Conservation (phyloP, 2,113 vertebrate species). For the Mustelus asterias region DNA sequence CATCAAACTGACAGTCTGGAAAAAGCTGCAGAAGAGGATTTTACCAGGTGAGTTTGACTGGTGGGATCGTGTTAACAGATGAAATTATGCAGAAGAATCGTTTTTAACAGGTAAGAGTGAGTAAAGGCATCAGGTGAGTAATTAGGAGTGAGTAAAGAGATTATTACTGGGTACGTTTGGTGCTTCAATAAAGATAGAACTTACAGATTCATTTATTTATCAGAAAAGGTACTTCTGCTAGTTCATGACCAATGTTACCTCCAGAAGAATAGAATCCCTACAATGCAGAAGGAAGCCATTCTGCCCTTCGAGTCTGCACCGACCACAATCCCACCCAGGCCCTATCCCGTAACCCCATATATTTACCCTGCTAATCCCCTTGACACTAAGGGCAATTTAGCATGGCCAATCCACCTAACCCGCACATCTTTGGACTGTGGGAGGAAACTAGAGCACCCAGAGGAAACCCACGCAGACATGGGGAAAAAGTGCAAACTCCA, state of each 20-base stretch:
- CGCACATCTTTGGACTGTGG: no score
- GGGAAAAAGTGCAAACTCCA: no score
- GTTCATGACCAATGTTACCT: background rate
- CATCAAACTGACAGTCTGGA: conserved; percentile 74
- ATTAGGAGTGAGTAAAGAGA: background rate
- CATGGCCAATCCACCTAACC: no score
- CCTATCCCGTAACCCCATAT: no score
- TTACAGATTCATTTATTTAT: background rate
- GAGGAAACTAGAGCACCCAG: no score
- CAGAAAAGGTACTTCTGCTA: background rate
- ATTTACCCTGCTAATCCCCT: no score
- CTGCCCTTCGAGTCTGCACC: no score
- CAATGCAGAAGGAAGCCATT: no score
- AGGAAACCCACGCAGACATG: no score
- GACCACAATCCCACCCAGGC: no score
- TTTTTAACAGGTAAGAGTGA: background rate
- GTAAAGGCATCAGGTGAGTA: background rate
- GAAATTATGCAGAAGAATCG: background rate
- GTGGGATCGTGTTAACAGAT: background rate
- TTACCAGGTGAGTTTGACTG: conserved; percentile 59
- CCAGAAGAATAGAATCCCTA: background rate
- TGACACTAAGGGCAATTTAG: no score
- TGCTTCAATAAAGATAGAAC: background rate
- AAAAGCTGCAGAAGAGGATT: conserved; percentile 64
- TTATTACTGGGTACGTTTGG: background rate